Base-by-base conservation (phyloP, 2,888 invertebrate genomes). In the Hydrotaea diabolus region DNA sequence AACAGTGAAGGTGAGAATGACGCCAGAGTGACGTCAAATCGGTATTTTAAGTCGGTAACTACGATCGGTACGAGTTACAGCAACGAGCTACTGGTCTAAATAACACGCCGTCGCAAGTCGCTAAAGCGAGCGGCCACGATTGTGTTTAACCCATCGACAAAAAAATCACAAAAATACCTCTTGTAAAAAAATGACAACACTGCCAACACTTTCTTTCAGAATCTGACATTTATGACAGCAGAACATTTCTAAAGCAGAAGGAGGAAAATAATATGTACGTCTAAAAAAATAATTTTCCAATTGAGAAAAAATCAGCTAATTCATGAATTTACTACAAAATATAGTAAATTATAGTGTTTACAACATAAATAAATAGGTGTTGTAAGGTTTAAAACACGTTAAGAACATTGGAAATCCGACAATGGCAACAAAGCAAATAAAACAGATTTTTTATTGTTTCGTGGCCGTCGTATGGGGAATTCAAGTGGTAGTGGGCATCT, bases 251-350 rank as follows among this genome's bases (percentile, higher is more conserved):
- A 71, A 77, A 26, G 66, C 66, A 43, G 66, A 53, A 46, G 5
- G 23, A 46, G 49, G 75, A 81, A 81, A 80, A 78, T 78, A 77
- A 80, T 80, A 84, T 84, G 81, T 81, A 72, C 78, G 76, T 81
- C n/a, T 53, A 76, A 64, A 57, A 78, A 66, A 73, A 76, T 78
- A 72, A 8, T 66, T 73, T 77, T 76, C 39, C 53, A 17, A 46
- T 69, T 43, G 17, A 66, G 31, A 31, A 31, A 31, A 62, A 74
- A 77, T 75, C 55, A 3, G 2, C 9, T 17, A 49, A 73, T 19
- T 31, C 43, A 59, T 81, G 31, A 55, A 78, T 84, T 72, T 19
- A 8, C 43, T 5, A 49, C n/a, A 26, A 73, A 53, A 55, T 36
- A 75, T 43, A 49, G 26, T 46, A 49, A 76, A 76, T 31, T 76